Conservation (phyloP, 1,140 invertebrate genomes). For the Penaeus chinensis region DNA sequence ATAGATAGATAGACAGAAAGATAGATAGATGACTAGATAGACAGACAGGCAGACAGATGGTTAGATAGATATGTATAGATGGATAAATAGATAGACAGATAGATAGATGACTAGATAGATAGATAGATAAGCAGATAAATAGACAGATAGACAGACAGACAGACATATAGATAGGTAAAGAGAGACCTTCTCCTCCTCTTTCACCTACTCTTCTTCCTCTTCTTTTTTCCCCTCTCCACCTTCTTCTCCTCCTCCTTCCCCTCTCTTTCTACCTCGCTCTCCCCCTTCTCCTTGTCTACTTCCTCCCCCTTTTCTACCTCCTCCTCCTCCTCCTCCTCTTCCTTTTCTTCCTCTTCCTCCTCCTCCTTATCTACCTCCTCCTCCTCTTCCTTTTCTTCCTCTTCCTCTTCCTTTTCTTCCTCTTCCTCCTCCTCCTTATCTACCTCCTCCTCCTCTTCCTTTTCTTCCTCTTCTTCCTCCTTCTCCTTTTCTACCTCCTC, state of each 20-base stretch:
- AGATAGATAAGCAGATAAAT: too few species aligned
- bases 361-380: not conserved
- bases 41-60: too few species aligned
- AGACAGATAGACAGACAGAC: too few species aligned
- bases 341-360: not conserved
- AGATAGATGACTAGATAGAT: too few species aligned
- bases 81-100: too few species aligned
- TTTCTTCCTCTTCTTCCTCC: not conserved
- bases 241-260: too few species aligned
- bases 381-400: not conserved
- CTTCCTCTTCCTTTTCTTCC: not conserved
- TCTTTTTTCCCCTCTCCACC: not conserved
- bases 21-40: too few species aligned
- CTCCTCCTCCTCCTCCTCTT: not conserved
- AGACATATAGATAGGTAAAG: too few species aligned
- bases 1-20: too few species aligned
- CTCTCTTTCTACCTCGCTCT: not conserved
- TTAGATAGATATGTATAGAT: too few species aligned
- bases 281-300: not conserved
- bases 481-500: slow-evolving; percentile 11
- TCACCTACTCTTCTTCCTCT: not conserved
- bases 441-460: not conserved
- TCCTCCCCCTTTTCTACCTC: not conserved
- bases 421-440: not conserved
- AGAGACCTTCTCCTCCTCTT: not conserved